Evolutionary conservation across 2,113 vertebrate genomes (phyloP), one percentile per base, ranked within the genome.

Genomic region (Dasyornis broadbenti): DNA sequence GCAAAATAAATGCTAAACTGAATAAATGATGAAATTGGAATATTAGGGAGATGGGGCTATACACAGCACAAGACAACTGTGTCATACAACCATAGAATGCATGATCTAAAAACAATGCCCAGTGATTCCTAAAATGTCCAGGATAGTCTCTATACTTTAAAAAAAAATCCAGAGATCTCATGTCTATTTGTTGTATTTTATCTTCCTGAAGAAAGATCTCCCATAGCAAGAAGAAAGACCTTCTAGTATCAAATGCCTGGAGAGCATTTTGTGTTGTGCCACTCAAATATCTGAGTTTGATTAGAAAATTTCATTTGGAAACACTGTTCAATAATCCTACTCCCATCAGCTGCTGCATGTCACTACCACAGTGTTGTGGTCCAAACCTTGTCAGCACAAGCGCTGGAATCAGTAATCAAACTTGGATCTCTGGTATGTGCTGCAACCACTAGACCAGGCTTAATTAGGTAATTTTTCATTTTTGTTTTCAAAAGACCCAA

Each of bases 391-490:
- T 65, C 82, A 93, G 92, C 61, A 39, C 59, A 44, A 78, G 63
- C 57, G 44, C 49, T 83, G 56, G 72, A 68, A 42, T 89, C 70
- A 76, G 60, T 78, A 96, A 90, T 82, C 63, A 80, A 64, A 82
- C 78, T 39, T 75, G 75, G 68, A 69, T 71, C 85, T 92, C 49
- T 93, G 80, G 56, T 90, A 39, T 66, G 57, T 78, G 52, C 90
- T 87, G 45, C 69, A 81, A 89, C 30, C 54, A 89, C 54, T 75
- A 91, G 57, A 66, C 54, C 35, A 89, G 81, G 40, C 66, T 94
- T 92, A 97, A 89, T 91, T 82, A 83, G 64, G 77, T 93, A 44
- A 88, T 95, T 97, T 96, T 96, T 96, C 90, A 93, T 91, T 96
- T 96, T 78, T 92, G 65, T 90, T 97, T 98, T 92, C 88, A 78